Evolutionary conservation across 2,797 vertebrate species (phyloP), one percentile per base, ranked within the genome.

Genomic region (Sebastes reedi): DNA sequence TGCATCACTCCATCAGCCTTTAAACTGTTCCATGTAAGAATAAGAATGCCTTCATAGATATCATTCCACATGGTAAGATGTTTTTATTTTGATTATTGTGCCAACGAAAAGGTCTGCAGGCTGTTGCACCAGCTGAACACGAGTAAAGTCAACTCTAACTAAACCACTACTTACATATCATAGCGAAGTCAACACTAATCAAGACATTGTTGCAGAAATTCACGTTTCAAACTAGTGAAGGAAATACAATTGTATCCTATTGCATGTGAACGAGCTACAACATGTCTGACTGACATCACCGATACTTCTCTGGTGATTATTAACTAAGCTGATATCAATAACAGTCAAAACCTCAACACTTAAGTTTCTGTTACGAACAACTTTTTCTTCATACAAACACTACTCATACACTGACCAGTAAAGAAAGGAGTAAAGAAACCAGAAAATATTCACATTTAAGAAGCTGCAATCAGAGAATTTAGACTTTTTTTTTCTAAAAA

Each of bases 61-160:
- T 87, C 86, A 88, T 80, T 83, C 77, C 85, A 76, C 52, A 0
- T 67, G 59, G 67, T 32, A 8, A 64, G 34, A 12, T 60, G 9
- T 8, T 66, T 67, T 71, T 58, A 29, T 70, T 80, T 69, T 54
- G n/a, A 61, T 56, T 4, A 20, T 55, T 58, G 2, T 72, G 22
- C 30, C 62, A 64, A 29, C 32, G 9, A 22, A 25, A 16, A 3
- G 24, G 32, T 59, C 62, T 60, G 75, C 80, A 71, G 74, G 58
- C 81, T 87, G 84, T 85, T 92, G 87, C 88, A 90, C 83, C 85
- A 55, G 60, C 61, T 54, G 6, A 46, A 14, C 42, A 8, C 6
- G 42, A 46, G 22, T 18, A 12, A 34, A 62, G 60, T n/a, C 10
- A 27, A 59, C 13, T 59, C 34, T 46, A 39, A 42, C 27, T 14